Percentiles rank a stretch among this genome's conserved stretches.
Conservation (phyloP, 2,113 vertebrate genomes). For the Aix galericulata region DNA sequence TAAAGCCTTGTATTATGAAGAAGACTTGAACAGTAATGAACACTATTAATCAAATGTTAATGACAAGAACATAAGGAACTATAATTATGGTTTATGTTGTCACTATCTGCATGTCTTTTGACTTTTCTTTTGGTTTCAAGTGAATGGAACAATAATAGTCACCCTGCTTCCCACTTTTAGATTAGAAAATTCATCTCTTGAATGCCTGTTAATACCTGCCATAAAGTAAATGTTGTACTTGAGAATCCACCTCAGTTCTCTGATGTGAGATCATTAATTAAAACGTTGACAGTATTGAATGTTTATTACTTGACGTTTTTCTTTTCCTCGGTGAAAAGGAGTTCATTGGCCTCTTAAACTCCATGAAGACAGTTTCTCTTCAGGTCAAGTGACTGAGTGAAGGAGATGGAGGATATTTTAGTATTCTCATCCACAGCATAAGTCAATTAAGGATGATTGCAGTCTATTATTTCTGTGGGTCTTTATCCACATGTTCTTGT, state of each 20-base stretch:
- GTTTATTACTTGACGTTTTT: not conserved
- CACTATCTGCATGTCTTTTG: not conserved
- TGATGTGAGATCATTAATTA: conserved; percentile 14
- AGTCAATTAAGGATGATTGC: conserved; percentile 1
- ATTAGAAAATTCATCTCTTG: not conserved
- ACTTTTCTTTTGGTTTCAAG: not conserved
- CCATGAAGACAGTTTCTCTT: not conserved
- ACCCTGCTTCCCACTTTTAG: not conserved
- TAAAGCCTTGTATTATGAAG: not conserved
- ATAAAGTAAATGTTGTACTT: not conserved
- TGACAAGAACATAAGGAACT: not conserved
- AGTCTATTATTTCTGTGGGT: conserved; percentile 12
- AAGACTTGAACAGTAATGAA: not conserved
- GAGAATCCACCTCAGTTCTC: not conserved
- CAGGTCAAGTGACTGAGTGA: conserved; percentile 4
- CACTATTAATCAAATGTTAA: not conserved
- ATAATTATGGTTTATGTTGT: not conserved
- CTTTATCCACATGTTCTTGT: not conserved
- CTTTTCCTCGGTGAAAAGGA: not conserved
- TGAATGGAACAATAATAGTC: not conserved
- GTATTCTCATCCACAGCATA: not conserved
- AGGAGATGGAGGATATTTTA: conserved; percentile 2
- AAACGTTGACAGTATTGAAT: not conserved
- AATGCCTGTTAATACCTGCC: not conserved
- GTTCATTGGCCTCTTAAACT: conserved; percentile 37